Evolutionary conservation across 2,797 vertebrate species (phyloP), one percentile per base, ranked within the genome.

Genomic region (Sparus aurata): DNA sequence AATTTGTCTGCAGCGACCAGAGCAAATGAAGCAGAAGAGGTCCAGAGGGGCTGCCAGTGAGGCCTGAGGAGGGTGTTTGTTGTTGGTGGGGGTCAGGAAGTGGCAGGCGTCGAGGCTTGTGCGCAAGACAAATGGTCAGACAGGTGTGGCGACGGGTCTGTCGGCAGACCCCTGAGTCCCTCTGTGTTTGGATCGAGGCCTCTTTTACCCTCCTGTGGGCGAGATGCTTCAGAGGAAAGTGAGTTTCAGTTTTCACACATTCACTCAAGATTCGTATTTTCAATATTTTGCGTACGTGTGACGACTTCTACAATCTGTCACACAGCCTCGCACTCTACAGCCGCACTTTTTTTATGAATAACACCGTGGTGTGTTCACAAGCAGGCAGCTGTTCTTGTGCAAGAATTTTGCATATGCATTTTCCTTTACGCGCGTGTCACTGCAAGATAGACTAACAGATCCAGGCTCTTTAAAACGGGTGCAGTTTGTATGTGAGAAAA

Each of bases 121-220:
- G 75, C 69, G 81, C 41, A 22, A 81, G 89, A 92, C 93, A 95
- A 92, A 94, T 92, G 88, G 74, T 79, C 27, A 65, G 80, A 94
- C 93, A 94, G 91, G 89, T 94, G 93, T 83, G 89, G 58, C 45
- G 25, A 53, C 13, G 67, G 76, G 60, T 84, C 68, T 34, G 59
- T 47, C 67, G 54, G 50, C 46, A 61, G 46, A 64, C 49, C 65
- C 30, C 1, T 73, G 70, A 47, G 67, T 34, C 58, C 75, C 41
- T 57, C 38, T 73, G 71, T 80, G 76, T 86, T 69, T 78, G 79
- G 72, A 69, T 82, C 68, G 64, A 69, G 43, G 66, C 46, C 54
- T 53, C 43, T 76, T 30, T 53, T n/a, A 55, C n/a, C 55, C 61
- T 62, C 54, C 38, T 1, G 20, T 72, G 30, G 38, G 47, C 46